Conservation (phyloP, 2,113 vertebrate species). For the Ciconia maguari region DNA sequence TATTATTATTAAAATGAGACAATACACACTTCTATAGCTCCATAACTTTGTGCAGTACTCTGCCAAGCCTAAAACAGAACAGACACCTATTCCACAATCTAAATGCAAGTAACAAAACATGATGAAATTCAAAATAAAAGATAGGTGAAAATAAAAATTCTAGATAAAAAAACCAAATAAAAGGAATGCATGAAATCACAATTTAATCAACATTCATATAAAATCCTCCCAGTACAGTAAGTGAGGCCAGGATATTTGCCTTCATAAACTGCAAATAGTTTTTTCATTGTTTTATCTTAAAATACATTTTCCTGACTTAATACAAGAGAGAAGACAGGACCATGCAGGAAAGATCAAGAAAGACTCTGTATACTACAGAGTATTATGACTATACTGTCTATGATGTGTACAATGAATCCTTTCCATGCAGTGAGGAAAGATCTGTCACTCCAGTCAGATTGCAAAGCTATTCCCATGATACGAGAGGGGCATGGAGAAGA, state of each 20-base stretch:
- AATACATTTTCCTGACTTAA: background rate
- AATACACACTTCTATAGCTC: background rate
- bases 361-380: background rate
- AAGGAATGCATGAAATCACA: background rate
- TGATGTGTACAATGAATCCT: background rate
- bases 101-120: background rate
- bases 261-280: background rate
- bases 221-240: background rate
- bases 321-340: background rate
- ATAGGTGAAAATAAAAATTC: background rate
- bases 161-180: background rate
- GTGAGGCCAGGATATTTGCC: background rate
- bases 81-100: background rate
- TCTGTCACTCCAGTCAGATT: background rate
- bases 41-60: background rate
- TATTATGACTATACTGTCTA: too few relatives aligned
- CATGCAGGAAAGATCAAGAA: background rate
- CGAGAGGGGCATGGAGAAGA: accelerated
- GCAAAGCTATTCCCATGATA: background rate
- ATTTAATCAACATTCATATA: background rate
- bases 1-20: background rate
- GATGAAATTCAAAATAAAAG: background rate
- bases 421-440: background rate
- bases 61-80: background rate
- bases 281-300: background rate